Percentiles rank a stretch among this genome's conserved stretches.
Conservation (phyloP, 2,888 invertebrate genomes). For the Hemaris fuciformis region DNA sequence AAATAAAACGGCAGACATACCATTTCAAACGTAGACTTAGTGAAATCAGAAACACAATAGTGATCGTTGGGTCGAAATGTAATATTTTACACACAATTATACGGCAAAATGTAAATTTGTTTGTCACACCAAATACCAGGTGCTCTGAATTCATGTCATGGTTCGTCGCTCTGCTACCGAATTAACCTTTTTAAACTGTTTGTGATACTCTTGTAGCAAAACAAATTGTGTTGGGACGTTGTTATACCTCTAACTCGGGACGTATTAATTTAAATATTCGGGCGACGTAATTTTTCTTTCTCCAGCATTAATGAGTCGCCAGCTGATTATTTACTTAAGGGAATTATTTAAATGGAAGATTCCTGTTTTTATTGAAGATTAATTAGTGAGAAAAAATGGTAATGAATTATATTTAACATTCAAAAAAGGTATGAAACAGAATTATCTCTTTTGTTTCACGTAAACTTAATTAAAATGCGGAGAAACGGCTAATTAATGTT, state of each 20-base stretch:
- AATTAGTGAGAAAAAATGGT: not conserved
- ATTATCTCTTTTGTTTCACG: not conserved
- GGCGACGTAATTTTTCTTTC: not conserved
- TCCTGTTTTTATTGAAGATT: not conserved
- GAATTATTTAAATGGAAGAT: not conserved
- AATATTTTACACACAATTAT: conserved; percentile 10
- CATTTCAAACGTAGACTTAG: not conserved
- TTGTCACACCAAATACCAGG: conserved; percentile 19
- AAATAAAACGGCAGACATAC: not conserved
- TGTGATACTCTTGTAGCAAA: conserved; percentile 20
- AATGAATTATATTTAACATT: not conserved
- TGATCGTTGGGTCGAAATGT: not conserved
- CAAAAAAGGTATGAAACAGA: not conserved
- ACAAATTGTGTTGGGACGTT: conserved; percentile 17
- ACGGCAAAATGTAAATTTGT: conserved; percentile 7
- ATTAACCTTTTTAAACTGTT: conserved; percentile 32
- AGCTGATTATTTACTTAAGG: conserved; percentile 4
- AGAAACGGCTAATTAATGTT: not conserved
- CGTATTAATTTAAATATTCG: conserved; percentile 3
- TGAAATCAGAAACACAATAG: not conserved
- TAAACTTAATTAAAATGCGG: not conserved
- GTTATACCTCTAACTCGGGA: conserved; percentile 6
- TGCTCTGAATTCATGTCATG: conserved; percentile 25
- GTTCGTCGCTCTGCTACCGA: conserved; percentile 25
- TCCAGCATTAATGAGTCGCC: not conserved